Base-by-base conservation (phyloP, 1,140 invertebrate genomes). In the Riptortus pedestris region DNA sequence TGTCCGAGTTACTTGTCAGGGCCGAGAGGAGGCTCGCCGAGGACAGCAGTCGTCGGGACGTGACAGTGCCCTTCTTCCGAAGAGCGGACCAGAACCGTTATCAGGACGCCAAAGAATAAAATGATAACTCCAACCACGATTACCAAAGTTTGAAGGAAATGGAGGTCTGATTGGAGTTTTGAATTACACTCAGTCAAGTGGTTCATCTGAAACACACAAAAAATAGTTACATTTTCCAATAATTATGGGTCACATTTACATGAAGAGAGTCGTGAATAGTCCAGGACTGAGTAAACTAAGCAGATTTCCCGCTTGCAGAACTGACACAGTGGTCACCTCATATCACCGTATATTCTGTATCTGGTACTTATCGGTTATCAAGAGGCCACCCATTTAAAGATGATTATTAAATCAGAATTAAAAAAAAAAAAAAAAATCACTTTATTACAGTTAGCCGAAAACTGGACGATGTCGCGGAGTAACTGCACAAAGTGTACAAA, bases 101-200 rank as follows among this genome's bases (percentile, higher is more conserved):
- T n/a, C n/a, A n/a, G n/a, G 16, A 59, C 16, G 1, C 57, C 57
- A 22, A 26, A 59, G 28, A 33, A 29, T 2, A 59, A 65, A 79
- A 82, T 79, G 80, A 74, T 71, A n/a, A 64, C 26, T 31, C 57
- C 31, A 0, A 58, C 22, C 1, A 64, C n/a, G 2, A 57, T 14
- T 0, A 38, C 28, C 3, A 64, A 27, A 22, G 18, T n/a, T 29
- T 57, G 63, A 16, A 59, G 51, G 12, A 52, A 24, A 9, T 33
- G 1, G 1, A 64, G 5, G 7, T 58, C 52, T 16, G 4, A 27
- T 11, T 59, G 29, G 7, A 64, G 51, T 57, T 64, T 57, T 38
- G 28, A 26, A 45, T 64, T 28, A 27, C 51, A 57, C 5, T 64
- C 51, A 24, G 28, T 64, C 29, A 64, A n/a, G 31, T 64, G 63